Percentiles rank a stretch among this genome's conserved stretches.
Evolutionary conservation across 2,888 invertebrate genomes (phyloP).

Genomic region (Ferdinandea cuprea): DNA sequence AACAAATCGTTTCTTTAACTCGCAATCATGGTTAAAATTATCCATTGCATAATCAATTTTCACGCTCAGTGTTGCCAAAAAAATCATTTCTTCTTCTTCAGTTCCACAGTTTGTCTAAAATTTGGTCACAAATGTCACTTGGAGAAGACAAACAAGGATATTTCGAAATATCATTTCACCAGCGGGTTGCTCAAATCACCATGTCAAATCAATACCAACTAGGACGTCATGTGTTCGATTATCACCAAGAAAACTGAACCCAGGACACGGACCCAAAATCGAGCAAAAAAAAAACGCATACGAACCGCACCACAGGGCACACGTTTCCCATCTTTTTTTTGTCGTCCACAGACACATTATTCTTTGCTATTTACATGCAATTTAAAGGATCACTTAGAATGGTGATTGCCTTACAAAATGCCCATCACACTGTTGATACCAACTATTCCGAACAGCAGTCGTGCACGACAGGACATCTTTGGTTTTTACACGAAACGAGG

Average conservation of each 20-base stretch:
- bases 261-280: conserved; percentile 6
- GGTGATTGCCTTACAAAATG: conserved; percentile 68
- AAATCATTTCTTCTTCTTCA: background rate
- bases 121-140: conserved; percentile 43
- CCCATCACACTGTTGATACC: conserved; percentile 59
- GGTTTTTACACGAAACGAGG: conserved; percentile 64
- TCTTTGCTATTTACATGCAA: conserved; percentile 65
- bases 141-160: conserved; percentile 13
- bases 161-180: conserved; percentile 25
- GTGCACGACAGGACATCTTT: conserved; percentile 61
- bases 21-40: conserved; percentile 30
- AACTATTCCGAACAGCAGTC: conserved; percentile 40
- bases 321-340: conserved; percentile 62
- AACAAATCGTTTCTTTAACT: conserved; percentile 25
- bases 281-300: conserved; percentile 39
- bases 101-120: conserved; percentile 40
- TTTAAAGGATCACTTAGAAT: conserved; percentile 71
- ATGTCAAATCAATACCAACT: conserved; percentile 64
- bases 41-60: conserved; percentile 63
- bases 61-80: conserved; percentile 21
- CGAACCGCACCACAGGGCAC: conserved; percentile 72
- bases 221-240: conserved; percentile 72
- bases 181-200: conserved; percentile 68
- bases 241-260: conserved; percentile 52
- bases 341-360: conserved; percentile 37